A percentile compares a stretch with the other conserved stretches of the same genome.
phyloP scores from a whole-genome alignment of 2,888 invertebrate genomes.

The Drosophila acutilabella region DNA sequence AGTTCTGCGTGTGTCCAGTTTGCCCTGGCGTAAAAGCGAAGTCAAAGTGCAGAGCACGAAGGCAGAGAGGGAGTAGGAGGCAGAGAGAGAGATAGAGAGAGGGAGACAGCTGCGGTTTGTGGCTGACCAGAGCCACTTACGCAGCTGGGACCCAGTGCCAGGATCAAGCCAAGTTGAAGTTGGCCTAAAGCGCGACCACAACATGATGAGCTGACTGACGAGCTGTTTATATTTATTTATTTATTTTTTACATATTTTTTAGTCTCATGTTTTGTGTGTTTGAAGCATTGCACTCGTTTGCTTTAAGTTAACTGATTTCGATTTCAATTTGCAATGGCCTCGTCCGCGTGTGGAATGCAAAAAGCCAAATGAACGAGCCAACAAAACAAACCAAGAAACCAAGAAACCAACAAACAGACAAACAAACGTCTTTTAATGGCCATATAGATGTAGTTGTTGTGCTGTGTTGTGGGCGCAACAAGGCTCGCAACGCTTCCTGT shows the following conservation, averaged over 20 bases:
- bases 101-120: conserved; percentile 58
- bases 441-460: conserved; percentile 75
- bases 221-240: conserved; percentile 14
- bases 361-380: conserved; percentile 11
- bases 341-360: conserved; percentile 36
- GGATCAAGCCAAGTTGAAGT: conserved; percentile 24
- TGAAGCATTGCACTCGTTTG: conserved; percentile 28
- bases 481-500: conserved; percentile 79
- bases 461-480: conserved; percentile 74
- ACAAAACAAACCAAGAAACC: conserved; percentile 8
- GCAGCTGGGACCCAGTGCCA: conserved; percentile 45
- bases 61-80: conserved; percentile 3
- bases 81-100: conserved; percentile 2
- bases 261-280: background rate
- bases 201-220: conserved; percentile 39
- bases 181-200: conserved; percentile 45
- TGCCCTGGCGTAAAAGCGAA: conserved; percentile 54
- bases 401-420: conserved; percentile 28
- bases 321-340: conserved; percentile 72
- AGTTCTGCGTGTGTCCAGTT: conserved; percentile 47
- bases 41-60: conserved; percentile 60
- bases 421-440: conserved; percentile 81
- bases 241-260: too few relatives aligned
- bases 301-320: conserved; percentile 74
- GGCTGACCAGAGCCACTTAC: conserved; percentile 76